Percentiles rank a stretch among this genome's conserved stretches.
Evolutionary conservation across 2,888 invertebrate genomes (phyloP).

Genomic region (Oscheius onirici): DNA sequence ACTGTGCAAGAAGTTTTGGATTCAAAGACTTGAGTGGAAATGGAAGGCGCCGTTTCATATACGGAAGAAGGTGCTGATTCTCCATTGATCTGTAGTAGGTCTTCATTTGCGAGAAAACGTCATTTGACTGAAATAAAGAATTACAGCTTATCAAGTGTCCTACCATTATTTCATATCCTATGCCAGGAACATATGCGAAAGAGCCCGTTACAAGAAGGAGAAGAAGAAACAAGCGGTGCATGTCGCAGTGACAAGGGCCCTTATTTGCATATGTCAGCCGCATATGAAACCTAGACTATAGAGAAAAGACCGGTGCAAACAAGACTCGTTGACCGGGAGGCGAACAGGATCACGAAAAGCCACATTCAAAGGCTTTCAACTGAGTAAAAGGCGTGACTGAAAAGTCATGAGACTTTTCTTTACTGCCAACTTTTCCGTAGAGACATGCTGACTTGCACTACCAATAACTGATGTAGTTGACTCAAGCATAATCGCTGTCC

Average conservation of each 20-base stretch:
- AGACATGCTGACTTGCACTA: too few relatives aligned
- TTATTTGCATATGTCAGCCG: slow-evolving; percentile 24
- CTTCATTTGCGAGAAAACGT: slow-evolving; percentile 2
- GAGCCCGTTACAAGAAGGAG: neutral
- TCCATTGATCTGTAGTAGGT: slow-evolving; percentile 16
- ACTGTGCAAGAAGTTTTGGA: slow-evolving; percentile 17
- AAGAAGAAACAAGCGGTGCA: slow-evolving; percentile 19
- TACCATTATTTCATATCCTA: slow-evolving; percentile 23
- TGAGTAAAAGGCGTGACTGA: too few relatives aligned
- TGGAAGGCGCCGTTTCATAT: slow-evolving; percentile 23
- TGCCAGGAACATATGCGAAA: slow-evolving; percentile 14
- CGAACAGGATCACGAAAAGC: slow-evolving; percentile 4
- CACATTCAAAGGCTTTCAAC: neutral
- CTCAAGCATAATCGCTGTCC: slow-evolving; percentile 1
- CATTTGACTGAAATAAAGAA: slow-evolving; percentile 19
- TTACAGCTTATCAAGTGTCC: neutral
- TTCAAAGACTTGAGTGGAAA: slow-evolving; percentile 19
- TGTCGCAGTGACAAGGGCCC: slow-evolving; percentile 12
- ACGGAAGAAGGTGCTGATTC: slow-evolving; percentile 18
- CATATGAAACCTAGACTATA: slow-evolving; percentile 25
- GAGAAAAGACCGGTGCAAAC: slow-evolving; percentile 29
- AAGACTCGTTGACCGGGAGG: neutral
- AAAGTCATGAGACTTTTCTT: too few relatives aligned
- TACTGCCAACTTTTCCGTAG: too few relatives aligned
- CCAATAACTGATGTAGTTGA: neutral